Evolutionary conservation across 2,888 invertebrate species (phyloP).

Genomic region (Campopleginae sp.): DNA sequence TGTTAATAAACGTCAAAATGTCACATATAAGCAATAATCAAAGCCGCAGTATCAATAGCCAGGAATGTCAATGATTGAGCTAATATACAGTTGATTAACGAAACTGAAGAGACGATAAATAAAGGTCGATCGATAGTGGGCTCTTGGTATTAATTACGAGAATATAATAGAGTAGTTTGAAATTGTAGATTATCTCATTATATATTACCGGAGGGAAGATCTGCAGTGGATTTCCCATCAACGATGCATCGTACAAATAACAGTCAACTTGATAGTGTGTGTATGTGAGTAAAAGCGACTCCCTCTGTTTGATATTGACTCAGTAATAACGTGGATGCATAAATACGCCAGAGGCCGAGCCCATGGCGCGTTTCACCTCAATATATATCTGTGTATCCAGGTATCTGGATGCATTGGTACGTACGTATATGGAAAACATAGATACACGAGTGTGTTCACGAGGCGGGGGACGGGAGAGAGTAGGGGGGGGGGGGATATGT

Average conservation of each 20-base stretch:
- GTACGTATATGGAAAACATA: background rate
- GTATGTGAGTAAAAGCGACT: constrained; percentile 14
- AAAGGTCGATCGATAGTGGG: background rate
- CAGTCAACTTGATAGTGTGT: constrained; percentile 13
- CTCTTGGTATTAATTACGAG: background rate
- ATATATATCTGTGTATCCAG: background rate
- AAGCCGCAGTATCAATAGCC: background rate
- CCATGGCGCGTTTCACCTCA: constrained; percentile 32
- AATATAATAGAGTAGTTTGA: constrained; percentile 9
- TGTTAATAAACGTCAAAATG: background rate
- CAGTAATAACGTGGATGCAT: constrained; percentile 54
- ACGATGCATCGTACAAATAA: constrained; percentile 28
- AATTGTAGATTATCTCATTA: constrained; percentile 14
- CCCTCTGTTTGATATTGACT: constrained; percentile 56
- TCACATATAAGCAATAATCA: background rate
- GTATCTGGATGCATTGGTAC: background rate
- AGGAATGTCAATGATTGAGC: background rate
- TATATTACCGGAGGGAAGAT: background rate
- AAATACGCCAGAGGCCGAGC: constrained; percentile 51
- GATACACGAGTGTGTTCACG: background rate
- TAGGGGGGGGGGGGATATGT: constrained; percentile 7
- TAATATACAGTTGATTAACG: background rate
- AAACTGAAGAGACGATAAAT: background rate
- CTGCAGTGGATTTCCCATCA: constrained; percentile 22
- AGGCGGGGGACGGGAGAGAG: no score